These are phyloP conservation scores for Myoxocephalus aenaeus DNA, from an alignment of 2,797 vertebrate genomes.

Conservation along the genomic window DNA sequence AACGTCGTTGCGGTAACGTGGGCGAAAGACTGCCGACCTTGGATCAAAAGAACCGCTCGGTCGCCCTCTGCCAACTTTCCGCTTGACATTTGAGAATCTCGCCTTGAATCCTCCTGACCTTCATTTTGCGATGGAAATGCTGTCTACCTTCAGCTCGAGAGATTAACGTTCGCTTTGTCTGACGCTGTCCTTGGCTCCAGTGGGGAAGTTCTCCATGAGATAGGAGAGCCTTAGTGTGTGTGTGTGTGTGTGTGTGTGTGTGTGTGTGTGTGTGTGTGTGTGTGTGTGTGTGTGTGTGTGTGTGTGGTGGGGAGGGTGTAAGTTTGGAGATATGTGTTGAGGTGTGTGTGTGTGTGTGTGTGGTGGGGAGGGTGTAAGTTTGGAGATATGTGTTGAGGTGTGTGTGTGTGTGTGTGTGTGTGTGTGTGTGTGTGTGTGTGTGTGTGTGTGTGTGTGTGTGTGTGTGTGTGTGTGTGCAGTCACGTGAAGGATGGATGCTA, in stretches of 20 bases:
- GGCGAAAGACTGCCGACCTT: constrained; percentile 14
- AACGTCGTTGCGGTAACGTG: background rate
- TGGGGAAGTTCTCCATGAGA: background rate
- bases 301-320: no score
- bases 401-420: constrained; percentile 10
- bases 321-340: no score
- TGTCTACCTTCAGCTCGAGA: constrained; percentile 69
- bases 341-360: constrained; percentile 12
- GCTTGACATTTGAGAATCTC: constrained; percentile 72
- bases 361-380: constrained; percentile 4
- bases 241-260: constrained; percentile 1
- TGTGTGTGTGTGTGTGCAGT: constrained; percentile 42
- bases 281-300: no score
- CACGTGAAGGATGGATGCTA: constrained; percentile 64
- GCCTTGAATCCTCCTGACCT: constrained; percentile 66
- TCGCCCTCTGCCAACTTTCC: constrained; percentile 59
- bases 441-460: constrained; percentile 7
- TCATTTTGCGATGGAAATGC: constrained; percentile 62
- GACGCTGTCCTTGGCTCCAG: constrained; percentile 61
- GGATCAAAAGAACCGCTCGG: constrained; percentile 33
- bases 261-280: no score
- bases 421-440: no score
- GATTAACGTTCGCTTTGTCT: constrained; percentile 80
- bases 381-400: constrained; percentile 7
- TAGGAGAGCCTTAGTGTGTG: background rate